Conservation (phyloP, 2,113 vertebrate species). For the Sylvietta virens region DNA sequence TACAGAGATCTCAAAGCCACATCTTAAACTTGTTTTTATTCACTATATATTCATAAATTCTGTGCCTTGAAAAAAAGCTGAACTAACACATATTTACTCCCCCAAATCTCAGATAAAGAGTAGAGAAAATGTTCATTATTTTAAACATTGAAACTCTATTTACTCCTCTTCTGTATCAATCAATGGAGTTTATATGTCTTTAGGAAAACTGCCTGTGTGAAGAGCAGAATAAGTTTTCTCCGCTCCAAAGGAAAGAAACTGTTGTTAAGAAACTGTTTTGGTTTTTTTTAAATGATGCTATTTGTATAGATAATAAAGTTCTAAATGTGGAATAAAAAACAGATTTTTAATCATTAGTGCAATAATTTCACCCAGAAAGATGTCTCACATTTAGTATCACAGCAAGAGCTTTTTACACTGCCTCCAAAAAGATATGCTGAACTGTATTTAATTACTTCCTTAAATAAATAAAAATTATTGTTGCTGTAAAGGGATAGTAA, state of each 20-base stretch:
- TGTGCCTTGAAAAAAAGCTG: not conserved
- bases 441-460: not conserved
- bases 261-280: not conserved
- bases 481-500: not conserved
- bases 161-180: not conserved
- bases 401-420: conserved; percentile 4
- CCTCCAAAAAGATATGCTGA: not conserved
- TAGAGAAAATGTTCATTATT: not conserved
- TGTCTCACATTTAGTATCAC: not conserved
- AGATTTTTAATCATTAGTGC: not conserved
- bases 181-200: not conserved
- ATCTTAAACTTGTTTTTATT: not conserved
- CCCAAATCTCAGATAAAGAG: not conserved
- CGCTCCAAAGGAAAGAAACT: not conserved
- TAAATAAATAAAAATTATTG: not conserved
- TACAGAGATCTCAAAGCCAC: not conserved
- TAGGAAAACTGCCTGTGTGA: not conserved
- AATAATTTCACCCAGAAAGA: conserved; percentile 17
- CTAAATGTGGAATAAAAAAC: not conserved
- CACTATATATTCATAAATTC: not conserved
- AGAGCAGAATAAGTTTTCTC: not conserved
- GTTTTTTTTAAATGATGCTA: not conserved
- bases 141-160: not conserved
- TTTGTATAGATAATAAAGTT: not conserved
- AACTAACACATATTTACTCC: not conserved